These are phyloP conservation scores for Zaprionus bogoriensis DNA, from an alignment of 2,888 invertebrate species.

Conservation along the genomic window DNA sequence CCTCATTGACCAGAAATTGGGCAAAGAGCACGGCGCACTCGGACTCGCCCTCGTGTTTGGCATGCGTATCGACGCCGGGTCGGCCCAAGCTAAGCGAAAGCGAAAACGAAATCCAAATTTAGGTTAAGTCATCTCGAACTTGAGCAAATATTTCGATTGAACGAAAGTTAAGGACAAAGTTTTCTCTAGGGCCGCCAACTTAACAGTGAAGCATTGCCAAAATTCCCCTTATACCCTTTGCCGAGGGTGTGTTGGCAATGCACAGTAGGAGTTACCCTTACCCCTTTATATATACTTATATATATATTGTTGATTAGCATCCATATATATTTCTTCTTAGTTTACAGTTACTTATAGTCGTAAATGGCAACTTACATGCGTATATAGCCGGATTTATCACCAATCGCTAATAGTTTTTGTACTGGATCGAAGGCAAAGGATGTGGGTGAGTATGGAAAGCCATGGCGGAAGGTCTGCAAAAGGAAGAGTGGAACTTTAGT, in stretches of 20 bases:
- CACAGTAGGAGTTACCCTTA: too few species aligned
- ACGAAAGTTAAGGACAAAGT: too few species aligned
- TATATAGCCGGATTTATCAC: conserved; percentile 96
- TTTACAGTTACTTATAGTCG: too few species aligned
- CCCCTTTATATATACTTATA: too few species aligned
- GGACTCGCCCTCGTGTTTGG: conserved; percentile 89
- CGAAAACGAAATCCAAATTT: neutral
- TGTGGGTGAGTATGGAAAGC: conserved; percentile 98
- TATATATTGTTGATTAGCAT: too few species aligned
- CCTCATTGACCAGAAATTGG: conserved; percentile 98
- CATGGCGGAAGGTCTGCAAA: conserved; percentile 96
- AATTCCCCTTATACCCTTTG: too few species aligned
- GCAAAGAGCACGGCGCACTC: conserved; percentile 90
- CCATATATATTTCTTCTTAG: too few species aligned
- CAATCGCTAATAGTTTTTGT: conserved; percentile 97
- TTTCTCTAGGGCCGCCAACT: neutral
- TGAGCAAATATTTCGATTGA: too few species aligned
- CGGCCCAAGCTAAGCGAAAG: conserved; percentile 90
- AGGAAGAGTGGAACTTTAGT: neutral
- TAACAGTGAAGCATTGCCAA: neutral
- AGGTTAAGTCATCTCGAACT: too few species aligned
- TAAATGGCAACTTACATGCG: too few species aligned
- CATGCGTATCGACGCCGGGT: conserved; percentile 97
- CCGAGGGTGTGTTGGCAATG: too few species aligned
- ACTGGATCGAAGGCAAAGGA: conserved; percentile 99